phyloP scores from a whole-genome alignment of 1,140 invertebrate species.

The Drosophila asahinai region DNA sequence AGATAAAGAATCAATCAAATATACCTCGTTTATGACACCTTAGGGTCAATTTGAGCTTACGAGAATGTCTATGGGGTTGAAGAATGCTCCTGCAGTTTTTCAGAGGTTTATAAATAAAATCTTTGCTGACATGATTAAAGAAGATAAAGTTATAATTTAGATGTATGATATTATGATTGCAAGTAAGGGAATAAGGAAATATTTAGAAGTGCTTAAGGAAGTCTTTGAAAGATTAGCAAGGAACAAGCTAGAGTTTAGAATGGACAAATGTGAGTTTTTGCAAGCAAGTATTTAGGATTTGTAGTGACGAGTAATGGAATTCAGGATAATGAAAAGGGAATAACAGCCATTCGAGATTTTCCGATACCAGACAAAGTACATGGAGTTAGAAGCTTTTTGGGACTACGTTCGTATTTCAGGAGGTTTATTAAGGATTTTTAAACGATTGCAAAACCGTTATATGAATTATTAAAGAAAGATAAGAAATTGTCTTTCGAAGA shows the following conservation, averaged over 20 bases:
- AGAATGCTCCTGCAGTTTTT: neutral
- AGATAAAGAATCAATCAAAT: neutral
- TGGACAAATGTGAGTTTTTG: slow-evolving; percentile 1
- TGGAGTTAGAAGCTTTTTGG: slow-evolving; percentile 38
- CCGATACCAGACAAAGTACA: neutral
- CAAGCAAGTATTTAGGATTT: neutral
- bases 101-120: slow-evolving; percentile 11
- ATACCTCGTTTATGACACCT: no score
- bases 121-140: slow-evolving; percentile 1
- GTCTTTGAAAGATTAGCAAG: neutral
- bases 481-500: slow-evolving; percentile 48
- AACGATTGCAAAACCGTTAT: slow-evolving; percentile 56
- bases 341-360: neutral
- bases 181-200: neutral
- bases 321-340: neutral
- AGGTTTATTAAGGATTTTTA: slow-evolving; percentile 6
- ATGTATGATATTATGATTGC: slow-evolving; percentile 39
- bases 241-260: slow-evolving; percentile 1
- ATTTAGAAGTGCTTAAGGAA: neutral
- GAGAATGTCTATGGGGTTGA: neutral
- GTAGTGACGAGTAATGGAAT: neutral
- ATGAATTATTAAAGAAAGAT: slow-evolving; percentile 62
- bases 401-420: slow-evolving; percentile 49
- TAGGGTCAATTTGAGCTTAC: no score
- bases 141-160: slow-evolving; percentile 3